Evolutionary conservation across 2,113 vertebrate species (phyloP), one percentile per base, ranked within the genome.

Genomic region (Damaliscus lunatus): DNA sequence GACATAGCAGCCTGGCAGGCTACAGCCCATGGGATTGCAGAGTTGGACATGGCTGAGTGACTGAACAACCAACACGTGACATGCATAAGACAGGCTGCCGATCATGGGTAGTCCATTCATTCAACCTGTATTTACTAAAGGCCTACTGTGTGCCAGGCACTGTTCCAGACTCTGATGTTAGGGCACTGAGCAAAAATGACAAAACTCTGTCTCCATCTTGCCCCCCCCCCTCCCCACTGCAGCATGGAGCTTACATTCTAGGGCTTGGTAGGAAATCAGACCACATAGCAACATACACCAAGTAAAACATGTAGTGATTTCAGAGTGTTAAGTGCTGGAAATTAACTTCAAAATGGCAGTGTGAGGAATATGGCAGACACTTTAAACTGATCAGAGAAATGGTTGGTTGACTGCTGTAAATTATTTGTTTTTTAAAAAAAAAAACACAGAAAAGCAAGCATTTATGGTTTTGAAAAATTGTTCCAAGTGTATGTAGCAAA

Each of bases 221-320:
- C 8, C 17, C 9, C 6, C 7, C 19, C 33, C 43, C 4, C 4
- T 9, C 12, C 21, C 4, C 3, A 21, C n/a, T 8, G 12, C 14
- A 19, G 25, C 33, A 11, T 87, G 43, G 53, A 43, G 15, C 46
- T 50, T 25, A 36, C 6, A 6, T 36, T 57, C 21, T 50, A 50
- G 82, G 31, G 13, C 21, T 33, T 36, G 43, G 3, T 13, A 33
- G 46, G 33, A 11, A 96, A 21, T 62, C 19, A 36, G 46, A 83
- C 4, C 2, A 2, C 31, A 29, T 1, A 88, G 48, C 91, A 88
- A 7, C 6, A n/a, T 23, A 71, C 55, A 53, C 15, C 15, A 91
- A 67, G 6, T 36, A n/a, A 80, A 83, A 40, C 2, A 6, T 2
- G 43, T 0, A 17, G 21, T 89, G 55, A 43, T 23, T 55, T 83